Evolutionary conservation across 2,888 invertebrate genomes (phyloP).

Genomic region (Stegophylla sp.): DNA sequence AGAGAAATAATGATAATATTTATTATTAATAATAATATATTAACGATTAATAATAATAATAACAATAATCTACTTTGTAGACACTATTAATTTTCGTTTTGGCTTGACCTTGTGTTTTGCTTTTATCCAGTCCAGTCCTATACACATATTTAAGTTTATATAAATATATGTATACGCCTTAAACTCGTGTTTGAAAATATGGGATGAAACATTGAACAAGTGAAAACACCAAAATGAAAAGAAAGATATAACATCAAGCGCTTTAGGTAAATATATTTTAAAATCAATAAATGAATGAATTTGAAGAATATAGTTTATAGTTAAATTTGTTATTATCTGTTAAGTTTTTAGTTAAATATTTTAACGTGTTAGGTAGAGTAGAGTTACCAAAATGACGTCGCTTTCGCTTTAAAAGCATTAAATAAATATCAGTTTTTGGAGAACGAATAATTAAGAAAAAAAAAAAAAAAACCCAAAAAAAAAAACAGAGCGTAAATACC

Average conservation of each 20-base stretch:
- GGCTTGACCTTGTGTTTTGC: slow-evolving; percentile 48
- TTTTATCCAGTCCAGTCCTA: slow-evolving; percentile 28
- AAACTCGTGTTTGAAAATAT: slow-evolving; percentile 27
- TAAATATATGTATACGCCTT: neutral
- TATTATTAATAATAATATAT: slow-evolving; percentile 35
- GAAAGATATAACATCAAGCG: slow-evolving; percentile 49
- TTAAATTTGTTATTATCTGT: slow-evolving; percentile 51
- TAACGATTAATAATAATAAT: slow-evolving; percentile 15
- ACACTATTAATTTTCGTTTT: slow-evolving; percentile 39
- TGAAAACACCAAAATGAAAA: slow-evolving; percentile 51
- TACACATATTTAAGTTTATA: neutral
- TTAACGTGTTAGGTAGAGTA: slow-evolving; percentile 29
- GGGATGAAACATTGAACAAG: slow-evolving; percentile 42
- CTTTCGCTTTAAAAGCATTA: slow-evolving; percentile 55
- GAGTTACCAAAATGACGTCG: slow-evolving; percentile 59
- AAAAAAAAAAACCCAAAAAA: neutral
- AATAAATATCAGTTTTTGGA: slow-evolving; percentile 43
- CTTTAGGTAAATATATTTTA: slow-evolving; percentile 41
- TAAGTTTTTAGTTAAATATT: slow-evolving; percentile 44
- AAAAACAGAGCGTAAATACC: slow-evolving; percentile 37
- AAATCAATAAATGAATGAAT: slow-evolving; percentile 23
- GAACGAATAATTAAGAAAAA: neutral
- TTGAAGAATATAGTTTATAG: slow-evolving; percentile 29
- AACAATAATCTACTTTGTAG: slow-evolving; percentile 41
- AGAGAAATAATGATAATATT: slow-evolving; percentile 29